Conservation (phyloP, 2,888 invertebrate species). For the Tinea pellionella region DNA sequence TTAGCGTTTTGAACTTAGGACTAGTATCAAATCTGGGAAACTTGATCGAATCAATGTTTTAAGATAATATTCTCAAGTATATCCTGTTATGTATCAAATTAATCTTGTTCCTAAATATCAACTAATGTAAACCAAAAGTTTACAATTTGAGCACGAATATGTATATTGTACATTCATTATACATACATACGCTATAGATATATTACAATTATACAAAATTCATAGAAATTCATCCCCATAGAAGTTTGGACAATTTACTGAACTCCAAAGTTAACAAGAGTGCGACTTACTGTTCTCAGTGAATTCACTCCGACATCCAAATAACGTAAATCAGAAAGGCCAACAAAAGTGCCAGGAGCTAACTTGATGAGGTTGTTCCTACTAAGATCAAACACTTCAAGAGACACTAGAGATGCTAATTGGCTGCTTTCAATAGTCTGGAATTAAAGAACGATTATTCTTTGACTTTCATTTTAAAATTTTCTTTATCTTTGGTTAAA, state of each 20-base stretch:
- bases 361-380: conserved; percentile 86
- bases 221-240: neutral
- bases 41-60: too few relatives aligned
- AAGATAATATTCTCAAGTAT: too few relatives aligned
- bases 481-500: too few relatives aligned
- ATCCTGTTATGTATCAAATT: too few relatives aligned
- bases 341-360: conserved; percentile 84
- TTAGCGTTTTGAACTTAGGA: too few relatives aligned
- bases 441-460: conserved; percentile 25
- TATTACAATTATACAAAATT: neutral
- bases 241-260: neutral
- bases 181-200: conserved; percentile 11
- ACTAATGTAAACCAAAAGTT: too few relatives aligned
- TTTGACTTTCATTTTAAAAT: neutral
- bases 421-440: conserved; percentile 83
- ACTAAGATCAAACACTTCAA: conserved; percentile 84
- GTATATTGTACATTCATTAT: neutral
- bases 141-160: too few relatives aligned
- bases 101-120: too few relatives aligned
- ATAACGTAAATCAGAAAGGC: conserved; percentile 75
- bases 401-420: conserved; percentile 72
- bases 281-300: conserved; percentile 79
- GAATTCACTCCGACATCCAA: conserved; percentile 89
- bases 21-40: too few relatives aligned
- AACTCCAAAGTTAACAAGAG: neutral